These are phyloP conservation scores for Sardina pilchardus DNA, from an alignment of 2,113 vertebrate genomes.

Conservation along the genomic window DNA sequence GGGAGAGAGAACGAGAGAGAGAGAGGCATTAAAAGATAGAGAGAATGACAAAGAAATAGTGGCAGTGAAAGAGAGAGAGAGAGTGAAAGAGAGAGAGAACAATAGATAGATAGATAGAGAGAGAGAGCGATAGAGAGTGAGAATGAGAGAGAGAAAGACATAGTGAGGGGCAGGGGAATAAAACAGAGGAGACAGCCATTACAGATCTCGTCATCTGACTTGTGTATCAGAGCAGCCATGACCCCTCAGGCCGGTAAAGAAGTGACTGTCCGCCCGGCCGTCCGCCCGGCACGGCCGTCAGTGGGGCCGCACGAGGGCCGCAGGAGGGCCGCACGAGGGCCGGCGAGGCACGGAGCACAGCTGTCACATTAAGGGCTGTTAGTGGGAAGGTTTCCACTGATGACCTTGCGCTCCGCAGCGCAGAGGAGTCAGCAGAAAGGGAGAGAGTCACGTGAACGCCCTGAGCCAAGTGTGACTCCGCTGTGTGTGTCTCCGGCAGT, in stretches of 20 bases:
- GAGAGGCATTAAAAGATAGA: conserved; percentile 19
- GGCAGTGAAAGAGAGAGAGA: neutral
- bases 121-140: neutral
- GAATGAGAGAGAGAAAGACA: neutral
- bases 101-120: conserved; percentile 18
- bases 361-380: neutral
- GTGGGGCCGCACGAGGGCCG: neutral
- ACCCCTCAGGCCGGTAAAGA: neutral
- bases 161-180: neutral
- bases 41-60: conserved; percentile 20
- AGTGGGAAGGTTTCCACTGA: neutral
- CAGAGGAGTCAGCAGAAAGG: neutral
- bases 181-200: neutral
- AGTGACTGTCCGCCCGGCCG: neutral
- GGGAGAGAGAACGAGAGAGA: neutral
- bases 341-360: neutral
- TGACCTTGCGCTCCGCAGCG: neutral
- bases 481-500: neutral
- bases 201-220: neutral
- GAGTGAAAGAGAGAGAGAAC: neutral
- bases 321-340: neutral
- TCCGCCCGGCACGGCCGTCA: no score
- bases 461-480: no score
- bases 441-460: neutral
- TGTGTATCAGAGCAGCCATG: neutral